Base-by-base conservation (phyloP, 2,888 invertebrate species). In the Morpho helenor region DNA sequence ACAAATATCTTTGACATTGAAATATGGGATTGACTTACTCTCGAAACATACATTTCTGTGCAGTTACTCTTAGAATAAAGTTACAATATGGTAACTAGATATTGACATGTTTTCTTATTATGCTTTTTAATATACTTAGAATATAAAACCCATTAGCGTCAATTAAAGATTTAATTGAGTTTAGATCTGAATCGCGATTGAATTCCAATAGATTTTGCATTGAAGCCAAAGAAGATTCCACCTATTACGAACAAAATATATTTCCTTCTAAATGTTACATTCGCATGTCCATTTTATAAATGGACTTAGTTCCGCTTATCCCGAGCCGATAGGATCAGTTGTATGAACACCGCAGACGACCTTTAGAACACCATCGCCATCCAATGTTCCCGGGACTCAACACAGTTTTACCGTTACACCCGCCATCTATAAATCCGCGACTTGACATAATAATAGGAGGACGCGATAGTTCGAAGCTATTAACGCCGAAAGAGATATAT, bases 391-490 rank as follows among this genome's bases (percentile, higher is more conserved):
- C 70, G 67, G 70, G 72, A 71, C 72, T 65, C 70, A 63, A 74
- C 75, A 77, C 73, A 68, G 68, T 64, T 69, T 69, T 79, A 82
- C 89, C 87, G 89, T 88, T 90, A 85, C 66, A 68, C 71, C 75
- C 70, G 68, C 78, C 77, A 82, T 82, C 89, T 82, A 90, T 90
- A 90, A 90, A 90, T 90, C 81, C 77, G 76, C 76, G 67, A 74
- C 88, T 87, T 88, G 89, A 89, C 89, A 90, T 89, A 90, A 90
- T 90, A 90, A 90, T 90, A 88, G 88, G 82, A 3, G 76, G 78
- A 78, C 77, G 72, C 82, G 85, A 84, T 87, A 81, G 78, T 80
- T 81, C 79, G 74, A 76, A 76, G 85, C 88, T 85, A 89, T 90
- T 90, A 89, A 90, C 89, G 89, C 87, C 84, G 74, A 70, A 73